Base-by-base conservation (phyloP, 2,888 invertebrate genomes). In the Drosophila melanosoma region DNA sequence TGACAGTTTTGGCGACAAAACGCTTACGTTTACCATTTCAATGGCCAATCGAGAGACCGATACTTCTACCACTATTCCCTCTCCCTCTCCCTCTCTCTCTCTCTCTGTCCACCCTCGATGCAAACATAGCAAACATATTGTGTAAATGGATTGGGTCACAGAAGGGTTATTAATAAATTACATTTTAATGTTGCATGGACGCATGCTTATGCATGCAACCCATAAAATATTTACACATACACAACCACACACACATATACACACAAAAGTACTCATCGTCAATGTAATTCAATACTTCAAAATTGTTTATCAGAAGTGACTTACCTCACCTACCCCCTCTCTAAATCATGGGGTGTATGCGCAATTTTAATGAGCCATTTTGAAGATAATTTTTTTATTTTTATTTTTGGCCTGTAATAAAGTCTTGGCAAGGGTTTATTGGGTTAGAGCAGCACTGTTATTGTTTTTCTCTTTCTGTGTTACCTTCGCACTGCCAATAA, bases 111-210 rank as follows among this genome's bases (percentile, higher is more conserved):
- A 15, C 53, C 33, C 53, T 33, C 20, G 17, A n/a, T 56, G 45
- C 68, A 10, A 26, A 54, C 29, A 26, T 23, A 26, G 35, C 56
- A 40, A 57, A 69, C 76, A 81, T 65, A 70, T 73, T 79, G 76
- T 54, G 52, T 56, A 68, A 79, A 81, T 74, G 77, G 67, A 57
- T 76, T 71, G 66, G 23, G 56, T 68, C 79, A 61, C 82, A 79
- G 57, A 83, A 88, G 86, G 88, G 83, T 88, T 86, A 88, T 84
- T 86, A 86, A 84, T 84, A 86, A 88, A 84, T 84, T 86, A 86
- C 86, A 83, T 81, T 86, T 65, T 71, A 66, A 66, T 64, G 70
- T 45, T 40, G 38, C 51, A 35, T 51, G 59, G 54, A 53, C 56
- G 62, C 58, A 66, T 62, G 74, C 42, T 57, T 67, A n/a, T 69